Evolutionary conservation across 1,140 invertebrate species (phyloP).

Genomic region (Bilobella aurantiaca): DNA sequence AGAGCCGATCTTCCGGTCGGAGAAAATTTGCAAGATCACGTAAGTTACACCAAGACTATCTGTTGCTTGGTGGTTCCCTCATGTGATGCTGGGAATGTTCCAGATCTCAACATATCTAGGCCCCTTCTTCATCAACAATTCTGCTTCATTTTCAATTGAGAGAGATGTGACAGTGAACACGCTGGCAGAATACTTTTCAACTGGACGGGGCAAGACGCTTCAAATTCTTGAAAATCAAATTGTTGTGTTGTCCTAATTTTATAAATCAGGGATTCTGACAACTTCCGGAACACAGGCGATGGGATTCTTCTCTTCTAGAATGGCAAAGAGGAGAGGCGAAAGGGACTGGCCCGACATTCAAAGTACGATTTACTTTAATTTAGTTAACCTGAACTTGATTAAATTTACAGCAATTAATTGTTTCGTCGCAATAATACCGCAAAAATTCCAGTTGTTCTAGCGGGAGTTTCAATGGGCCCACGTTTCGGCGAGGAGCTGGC

Average conservation of each 20-base stretch:
- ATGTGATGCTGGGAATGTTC: background rate
- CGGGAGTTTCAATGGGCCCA: background rate
- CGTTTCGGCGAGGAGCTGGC: background rate
- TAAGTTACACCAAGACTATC: background rate
- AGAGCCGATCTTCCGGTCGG: constrained; percentile 1
- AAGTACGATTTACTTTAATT: too few relatives aligned
- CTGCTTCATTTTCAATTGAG: constrained; percentile 6
- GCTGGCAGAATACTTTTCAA: constrained; percentile 12
- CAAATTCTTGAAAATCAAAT: background rate
- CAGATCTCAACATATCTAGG: constrained; percentile 17
- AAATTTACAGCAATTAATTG: too few relatives aligned
- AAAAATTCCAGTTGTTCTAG: background rate
- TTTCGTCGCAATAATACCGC: too few relatives aligned
- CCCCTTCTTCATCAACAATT: constrained; percentile 23
- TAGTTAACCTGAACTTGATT: too few relatives aligned
- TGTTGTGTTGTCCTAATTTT: background rate
- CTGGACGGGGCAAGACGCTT: background rate
- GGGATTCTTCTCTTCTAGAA: background rate
- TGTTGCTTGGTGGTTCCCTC: background rate
- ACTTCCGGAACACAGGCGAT: constrained; percentile 9
- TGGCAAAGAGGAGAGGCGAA: background rate
- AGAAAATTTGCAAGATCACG: constrained; percentile 6
- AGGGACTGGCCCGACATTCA: constrained; percentile 15
- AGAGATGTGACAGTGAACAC: constrained; percentile 10
- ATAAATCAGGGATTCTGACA: constrained; percentile 16